These are phyloP conservation scores for Subacronicta megacephala DNA, from an alignment of 2,888 invertebrate species.

Conservation along the genomic window DNA sequence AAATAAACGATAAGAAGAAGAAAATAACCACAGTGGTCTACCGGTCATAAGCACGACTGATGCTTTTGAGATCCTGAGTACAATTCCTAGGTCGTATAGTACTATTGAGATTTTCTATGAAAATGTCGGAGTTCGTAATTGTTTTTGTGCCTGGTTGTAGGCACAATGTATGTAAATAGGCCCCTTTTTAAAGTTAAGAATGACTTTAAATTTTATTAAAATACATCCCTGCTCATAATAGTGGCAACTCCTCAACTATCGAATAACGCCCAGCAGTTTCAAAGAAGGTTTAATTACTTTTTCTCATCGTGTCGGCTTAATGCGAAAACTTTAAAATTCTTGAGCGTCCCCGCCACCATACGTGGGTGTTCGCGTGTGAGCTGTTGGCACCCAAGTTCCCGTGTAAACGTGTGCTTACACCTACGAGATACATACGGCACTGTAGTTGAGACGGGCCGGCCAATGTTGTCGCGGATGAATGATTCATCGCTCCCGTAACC, in stretches of 20 bases:
- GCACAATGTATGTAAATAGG: too few relatives aligned
- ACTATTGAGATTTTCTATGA: too few relatives aligned
- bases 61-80: too few relatives aligned
- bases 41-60: too few relatives aligned
- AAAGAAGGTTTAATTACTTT: constrained; percentile 65
- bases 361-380: constrained; percentile 67
- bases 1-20: too few relatives aligned
- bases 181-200: neutral
- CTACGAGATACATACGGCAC: constrained; percentile 58
- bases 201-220: neutral
- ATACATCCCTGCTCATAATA: constrained; percentile 11
- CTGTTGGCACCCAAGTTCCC: constrained; percentile 80
- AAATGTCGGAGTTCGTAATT: too few relatives aligned
- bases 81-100: too few relatives aligned
- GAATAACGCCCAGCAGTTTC: constrained; percentile 42
- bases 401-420: constrained; percentile 77
- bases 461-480: too few relatives aligned
- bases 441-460: constrained; percentile 21
- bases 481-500: too few relatives aligned
- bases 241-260: constrained; percentile 42
- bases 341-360: constrained; percentile 56
- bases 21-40: too few relatives aligned
- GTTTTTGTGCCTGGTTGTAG: too few relatives aligned
- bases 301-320: constrained; percentile 66
- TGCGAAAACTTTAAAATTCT: constrained; percentile 83